Evolutionary conservation across 2,888 invertebrate genomes (phyloP).

Genomic region (Nomada ruficornis): DNA sequence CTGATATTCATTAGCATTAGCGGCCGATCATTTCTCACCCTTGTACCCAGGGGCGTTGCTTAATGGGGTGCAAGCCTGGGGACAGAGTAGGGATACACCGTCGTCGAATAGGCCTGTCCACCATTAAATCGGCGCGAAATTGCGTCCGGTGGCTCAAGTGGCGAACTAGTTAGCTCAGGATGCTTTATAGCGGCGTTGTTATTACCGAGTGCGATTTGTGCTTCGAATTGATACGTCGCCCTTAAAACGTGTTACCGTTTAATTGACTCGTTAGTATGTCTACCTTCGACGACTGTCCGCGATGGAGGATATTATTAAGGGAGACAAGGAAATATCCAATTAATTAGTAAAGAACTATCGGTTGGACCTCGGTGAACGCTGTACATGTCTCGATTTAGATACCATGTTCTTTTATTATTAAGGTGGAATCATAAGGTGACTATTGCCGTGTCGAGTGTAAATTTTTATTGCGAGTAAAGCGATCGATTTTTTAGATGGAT

Average conservation of each 20-base stretch:
- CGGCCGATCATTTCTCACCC: conserved; percentile 81
- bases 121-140: conserved; percentile 69
- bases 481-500: too few species aligned
- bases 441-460: too few species aligned
- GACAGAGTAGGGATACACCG: conserved; percentile 33
- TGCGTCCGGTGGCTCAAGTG: conserved; percentile 65
- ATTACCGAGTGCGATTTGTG: conserved; percentile 49
- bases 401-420: too few species aligned
- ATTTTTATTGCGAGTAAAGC: too few species aligned
- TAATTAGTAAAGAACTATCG: too few species aligned
- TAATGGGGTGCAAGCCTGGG: conserved; percentile 76
- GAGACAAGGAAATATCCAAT: too few species aligned
- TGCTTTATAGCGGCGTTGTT: conserved; percentile 56
- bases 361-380: too few species aligned
- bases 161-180: conserved; percentile 60
- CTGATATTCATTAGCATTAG: conserved; percentile 82
- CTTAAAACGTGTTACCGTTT: conserved; percentile 44
- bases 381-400: too few species aligned
- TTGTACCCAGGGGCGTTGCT: conserved; percentile 74
- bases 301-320: neutral
- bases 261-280: conserved; percentile 46
- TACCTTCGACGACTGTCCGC: neutral
- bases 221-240: conserved; percentile 51
- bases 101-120: conserved; percentile 62
- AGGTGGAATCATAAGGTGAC: too few species aligned